Percentiles rank a stretch among this genome's conserved stretches.
Evolutionary conservation across 1,140 invertebrate species (phyloP).

Genomic region (Pectinophora gossypiella): DNA sequence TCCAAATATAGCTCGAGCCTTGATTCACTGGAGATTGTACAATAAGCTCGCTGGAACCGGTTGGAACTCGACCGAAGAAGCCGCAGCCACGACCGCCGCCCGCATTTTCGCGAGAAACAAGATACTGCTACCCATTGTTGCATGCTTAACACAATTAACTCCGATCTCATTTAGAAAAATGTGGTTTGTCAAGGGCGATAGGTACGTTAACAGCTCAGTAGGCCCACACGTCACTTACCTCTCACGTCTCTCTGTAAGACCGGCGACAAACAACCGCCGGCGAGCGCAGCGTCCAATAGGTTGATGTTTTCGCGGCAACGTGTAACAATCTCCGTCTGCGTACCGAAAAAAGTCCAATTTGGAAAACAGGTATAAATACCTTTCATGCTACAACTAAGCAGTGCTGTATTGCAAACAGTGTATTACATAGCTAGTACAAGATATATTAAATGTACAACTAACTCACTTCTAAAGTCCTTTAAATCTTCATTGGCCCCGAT

Average conservation of each 20-base stretch:
- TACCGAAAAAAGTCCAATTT: constrained; percentile 47
- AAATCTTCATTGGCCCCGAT: too few relatives aligned
- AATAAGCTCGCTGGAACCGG: constrained; percentile 42
- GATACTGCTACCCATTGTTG: too few relatives aligned
- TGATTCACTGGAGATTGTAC: constrained; percentile 41
- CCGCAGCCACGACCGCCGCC: constrained; percentile 28
- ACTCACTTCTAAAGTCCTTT: not conserved
- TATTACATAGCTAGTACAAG: not conserved
- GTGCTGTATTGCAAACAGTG: not conserved
- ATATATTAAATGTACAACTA: not conserved
- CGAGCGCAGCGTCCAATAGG: constrained; percentile 55
- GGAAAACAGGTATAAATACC: constrained; percentile 16
- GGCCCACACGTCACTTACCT: constrained; percentile 36
- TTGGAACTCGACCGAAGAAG: constrained; percentile 26
- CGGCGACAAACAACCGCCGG: constrained; percentile 45
- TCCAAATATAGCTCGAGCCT: constrained; percentile 37
- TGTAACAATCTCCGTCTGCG: constrained; percentile 64
- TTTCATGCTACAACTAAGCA: not conserved
- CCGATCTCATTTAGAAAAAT: not conserved
- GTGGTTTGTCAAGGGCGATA: not conserved
- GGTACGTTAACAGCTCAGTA: not conserved
- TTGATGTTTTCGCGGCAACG: constrained; percentile 67
- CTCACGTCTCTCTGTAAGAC: constrained; percentile 53
- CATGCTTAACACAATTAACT: not conserved
- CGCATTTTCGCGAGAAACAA: constrained; percentile 49